Percentiles rank a stretch among this genome's conserved stretches.
Evolutionary conservation across 2,797 vertebrate genomes (phyloP).

Genomic region (Sebastes diploproa): DNA sequence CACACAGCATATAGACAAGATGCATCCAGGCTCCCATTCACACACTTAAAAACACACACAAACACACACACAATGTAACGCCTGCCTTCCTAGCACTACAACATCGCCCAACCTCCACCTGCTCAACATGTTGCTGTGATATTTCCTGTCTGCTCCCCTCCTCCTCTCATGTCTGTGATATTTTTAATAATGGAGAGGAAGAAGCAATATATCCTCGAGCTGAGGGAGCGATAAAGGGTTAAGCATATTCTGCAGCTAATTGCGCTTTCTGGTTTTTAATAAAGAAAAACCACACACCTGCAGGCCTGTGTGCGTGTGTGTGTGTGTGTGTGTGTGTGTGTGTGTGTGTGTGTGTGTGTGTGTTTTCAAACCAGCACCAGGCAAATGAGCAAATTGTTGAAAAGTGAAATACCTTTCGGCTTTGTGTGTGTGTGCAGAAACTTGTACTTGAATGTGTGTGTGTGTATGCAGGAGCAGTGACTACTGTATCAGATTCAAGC

Average conservation of each 20-base stretch:
- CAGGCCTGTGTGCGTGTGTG: conserved; percentile 30
- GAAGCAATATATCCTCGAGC: conserved; percentile 80
- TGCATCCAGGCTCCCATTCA: background rate
- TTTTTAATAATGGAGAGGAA: conserved; percentile 82
- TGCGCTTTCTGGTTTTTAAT: conserved; percentile 82
- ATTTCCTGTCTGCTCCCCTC: conserved; percentile 60
- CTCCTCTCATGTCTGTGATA: conserved; percentile 60
- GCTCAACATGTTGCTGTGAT: conserved; percentile 57
- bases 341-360: conserved; percentile 3
- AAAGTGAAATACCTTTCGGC: conserved; percentile 52
- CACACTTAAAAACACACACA: background rate
- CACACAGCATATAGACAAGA: background rate
- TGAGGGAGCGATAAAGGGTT: conserved; percentile 79
- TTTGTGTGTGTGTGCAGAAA: conserved; percentile 3
- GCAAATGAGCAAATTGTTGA: conserved; percentile 51
- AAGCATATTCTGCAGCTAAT: conserved; percentile 83
- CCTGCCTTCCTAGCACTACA: conserved; percentile 14
- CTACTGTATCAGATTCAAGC: background rate
- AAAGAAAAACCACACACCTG: conserved; percentile 75
- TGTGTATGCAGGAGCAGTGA: background rate
- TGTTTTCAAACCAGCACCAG: conserved; percentile 6
- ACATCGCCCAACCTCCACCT: conserved; percentile 14
- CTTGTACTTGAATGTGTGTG: background rate
- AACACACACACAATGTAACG: background rate
- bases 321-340: conserved; percentile 3